phyloP scores from a whole-genome alignment of 2,113 vertebrate species.

The Anarhynchus alexandrinus region DNA sequence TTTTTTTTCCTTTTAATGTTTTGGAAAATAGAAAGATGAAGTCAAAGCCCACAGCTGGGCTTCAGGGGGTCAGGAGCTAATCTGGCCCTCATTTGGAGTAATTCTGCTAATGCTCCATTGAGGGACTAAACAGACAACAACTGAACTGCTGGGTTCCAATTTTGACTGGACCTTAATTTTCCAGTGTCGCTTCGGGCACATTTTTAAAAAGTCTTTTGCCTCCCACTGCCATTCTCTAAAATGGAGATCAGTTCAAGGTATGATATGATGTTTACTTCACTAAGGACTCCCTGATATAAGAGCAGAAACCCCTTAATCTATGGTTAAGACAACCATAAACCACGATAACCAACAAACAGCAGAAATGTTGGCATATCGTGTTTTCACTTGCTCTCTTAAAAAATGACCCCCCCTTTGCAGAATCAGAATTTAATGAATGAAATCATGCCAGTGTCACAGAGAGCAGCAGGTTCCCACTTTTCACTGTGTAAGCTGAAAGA shows the following conservation, averaged over 20 bases:
- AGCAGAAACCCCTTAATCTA: not conserved
- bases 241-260: not conserved
- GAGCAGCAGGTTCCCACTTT: not conserved
- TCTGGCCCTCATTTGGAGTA: not conserved
- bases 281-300: not conserved
- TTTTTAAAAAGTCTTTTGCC: not conserved
- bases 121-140: not conserved
- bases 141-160: not conserved
- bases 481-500: constrained; percentile 6
- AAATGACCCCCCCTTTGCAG: not conserved
- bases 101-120: not conserved
- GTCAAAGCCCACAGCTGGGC: not conserved
- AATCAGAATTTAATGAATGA: not conserved
- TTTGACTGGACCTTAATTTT: not conserved
- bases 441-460: not conserved
- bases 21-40: not conserved
- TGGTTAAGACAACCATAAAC: not conserved
- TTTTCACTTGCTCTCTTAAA: not conserved
- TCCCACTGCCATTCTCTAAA: not conserved
- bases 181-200: not conserved
- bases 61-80: not conserved
- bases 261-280: rapidly evolving
- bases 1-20: not conserved
- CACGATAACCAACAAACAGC: not conserved
- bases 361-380: not conserved